Percentiles rank a stretch among this genome's conserved stretches.
phyloP scores from a whole-genome alignment of 2,113 vertebrate genomes.

The Vulpes ferrilata region DNA sequence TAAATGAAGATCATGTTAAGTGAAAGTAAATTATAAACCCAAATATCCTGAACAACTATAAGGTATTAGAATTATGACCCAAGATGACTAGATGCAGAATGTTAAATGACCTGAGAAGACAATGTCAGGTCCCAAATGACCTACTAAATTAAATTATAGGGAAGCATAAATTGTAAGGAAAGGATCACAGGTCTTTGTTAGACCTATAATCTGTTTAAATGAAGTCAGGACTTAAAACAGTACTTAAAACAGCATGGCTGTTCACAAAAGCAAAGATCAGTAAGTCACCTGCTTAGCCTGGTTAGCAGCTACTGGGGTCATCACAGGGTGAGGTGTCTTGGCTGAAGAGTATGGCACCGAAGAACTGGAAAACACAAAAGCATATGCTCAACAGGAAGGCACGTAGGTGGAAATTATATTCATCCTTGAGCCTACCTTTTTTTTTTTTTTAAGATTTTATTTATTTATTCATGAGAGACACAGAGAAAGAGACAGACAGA shows the following conservation, averaged over 20 bases:
- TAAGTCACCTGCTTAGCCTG: conserved; percentile 90
- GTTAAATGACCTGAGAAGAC: neutral
- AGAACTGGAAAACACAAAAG: conserved; percentile 86
- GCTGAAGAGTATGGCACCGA: conserved; percentile 87
- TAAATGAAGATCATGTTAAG: neutral
- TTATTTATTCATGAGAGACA: too few relatives aligned
- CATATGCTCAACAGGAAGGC: neutral
- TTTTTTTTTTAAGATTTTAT: too few relatives aligned
- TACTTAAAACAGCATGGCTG: neutral
- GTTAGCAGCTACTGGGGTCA: conserved; percentile 88
- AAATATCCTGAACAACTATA: neutral
- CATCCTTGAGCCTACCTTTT: neutral
- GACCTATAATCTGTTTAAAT: neutral
- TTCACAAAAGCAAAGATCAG: neutral
- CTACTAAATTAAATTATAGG: neutral
- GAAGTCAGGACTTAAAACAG: neutral
- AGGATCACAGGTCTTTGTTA: neutral
- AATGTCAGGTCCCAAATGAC: neutral
- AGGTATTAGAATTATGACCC: neutral
- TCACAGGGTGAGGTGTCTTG: conserved; percentile 89
- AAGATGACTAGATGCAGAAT: neutral
- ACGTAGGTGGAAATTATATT: accelerated
- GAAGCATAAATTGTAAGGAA: neutral
- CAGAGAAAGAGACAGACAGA: too few relatives aligned
- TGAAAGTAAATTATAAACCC: neutral